phyloP scores from a whole-genome alignment of 2,888 invertebrate genomes.

The Galerucella nymphaeae region DNA sequence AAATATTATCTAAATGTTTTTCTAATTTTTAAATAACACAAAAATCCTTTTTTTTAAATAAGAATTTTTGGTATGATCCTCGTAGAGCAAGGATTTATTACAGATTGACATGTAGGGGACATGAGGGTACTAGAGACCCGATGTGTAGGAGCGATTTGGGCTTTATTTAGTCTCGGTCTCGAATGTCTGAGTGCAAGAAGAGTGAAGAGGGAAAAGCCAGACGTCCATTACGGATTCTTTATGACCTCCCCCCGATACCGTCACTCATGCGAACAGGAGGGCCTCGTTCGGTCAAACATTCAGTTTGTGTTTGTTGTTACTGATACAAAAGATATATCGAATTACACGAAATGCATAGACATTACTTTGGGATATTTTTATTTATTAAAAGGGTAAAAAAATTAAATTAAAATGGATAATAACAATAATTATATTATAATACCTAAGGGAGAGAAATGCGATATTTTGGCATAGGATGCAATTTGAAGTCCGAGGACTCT shows the following conservation, averaged over 20 bases:
- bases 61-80: constrained; percentile 1
- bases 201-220: constrained; percentile 38
- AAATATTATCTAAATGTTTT: too few species aligned
- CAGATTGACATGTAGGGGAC: constrained; percentile 24
- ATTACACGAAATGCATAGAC: constrained; percentile 4
- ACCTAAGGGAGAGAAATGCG: too few species aligned
- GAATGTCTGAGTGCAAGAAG: constrained; percentile 9
- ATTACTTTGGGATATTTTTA: too few species aligned
- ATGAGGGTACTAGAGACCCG: constrained; percentile 37
- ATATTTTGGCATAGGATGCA: too few species aligned
- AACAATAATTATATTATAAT: too few species aligned
- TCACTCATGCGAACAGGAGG: constrained; percentile 40
- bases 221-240: constrained; percentile 64
- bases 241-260: constrained; percentile 59
- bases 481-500: too few species aligned
- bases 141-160: constrained; percentile 35
- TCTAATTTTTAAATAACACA: too few species aligned
- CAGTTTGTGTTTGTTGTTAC: constrained; percentile 11
- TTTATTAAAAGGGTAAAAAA: too few species aligned
- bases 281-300: constrained; percentile 32
- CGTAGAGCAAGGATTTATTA: background rate
- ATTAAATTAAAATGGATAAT: too few species aligned
- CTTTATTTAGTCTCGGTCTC: constrained; percentile 33
- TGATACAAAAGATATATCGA: background rate
- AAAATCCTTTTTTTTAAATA: too few species aligned